Evolutionary conservation across 2,797 vertebrate species (phyloP), one percentile per base, ranked within the genome.

Genomic region (Eulemur mongoz): DNA sequence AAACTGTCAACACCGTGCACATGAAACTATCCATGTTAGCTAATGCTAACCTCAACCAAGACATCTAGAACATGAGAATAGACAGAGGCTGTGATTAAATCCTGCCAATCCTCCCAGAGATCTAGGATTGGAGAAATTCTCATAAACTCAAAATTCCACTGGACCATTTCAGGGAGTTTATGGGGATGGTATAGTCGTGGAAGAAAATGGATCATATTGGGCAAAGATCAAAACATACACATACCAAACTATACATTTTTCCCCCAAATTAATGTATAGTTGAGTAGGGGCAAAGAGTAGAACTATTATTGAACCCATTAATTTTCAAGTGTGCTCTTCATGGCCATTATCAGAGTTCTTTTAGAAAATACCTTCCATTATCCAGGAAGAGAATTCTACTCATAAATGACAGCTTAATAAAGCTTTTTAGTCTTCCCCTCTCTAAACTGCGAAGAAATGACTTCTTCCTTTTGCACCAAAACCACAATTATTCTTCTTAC

Each of bases 301-400:
- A 38, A 82, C 12, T 63, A 23, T 50, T 14, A 25, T 30, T 72
- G 35, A 95, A 91, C 78, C 35, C 59, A 23, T 93, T 91, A 52
- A 81, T 85, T 95, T 95, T 91, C 73, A 92, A 88, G 63, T 72
- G 32, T 84, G 7, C 92, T 93, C 81, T 91, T 94, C 5, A 59
- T 23, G 67, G 50, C 40, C 6, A 59, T 86, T 85, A 78, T 79
- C 57, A 70, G 27, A 95, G 70, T 35, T 25, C 92, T 95, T 85
- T 87, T 57, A 90, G 38, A 15, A 79, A 91, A 85, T 90, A 69
- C 25, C 52, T 89, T 45, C n/a, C 67, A 91, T 43, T 45, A n/a
- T 48, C 3, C 75, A 92, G 15, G 75, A 86, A 87, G 40, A 87
- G 32, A 88, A 94, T 89, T 92, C 67, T 88, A 88, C 15, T 38